Evolutionary conservation across 1,140 invertebrate species (phyloP).

Genomic region (Saccostrea echinata): DNA sequence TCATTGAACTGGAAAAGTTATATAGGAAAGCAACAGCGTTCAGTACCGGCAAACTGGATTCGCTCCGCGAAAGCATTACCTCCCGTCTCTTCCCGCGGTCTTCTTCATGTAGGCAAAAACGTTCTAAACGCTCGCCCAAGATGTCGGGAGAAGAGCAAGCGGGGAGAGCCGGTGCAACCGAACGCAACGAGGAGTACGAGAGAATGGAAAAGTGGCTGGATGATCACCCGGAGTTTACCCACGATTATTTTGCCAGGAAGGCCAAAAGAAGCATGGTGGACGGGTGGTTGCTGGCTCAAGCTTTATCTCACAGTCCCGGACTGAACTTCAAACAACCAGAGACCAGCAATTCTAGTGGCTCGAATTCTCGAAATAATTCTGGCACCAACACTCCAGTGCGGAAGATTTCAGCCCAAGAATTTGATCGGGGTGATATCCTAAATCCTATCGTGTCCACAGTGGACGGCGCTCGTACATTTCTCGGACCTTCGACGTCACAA

Average conservation of each 20-base stretch:
- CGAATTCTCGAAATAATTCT: conserved; percentile 77
- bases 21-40: conserved; percentile 24
- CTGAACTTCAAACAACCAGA: conserved; percentile 61
- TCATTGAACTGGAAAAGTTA: conserved; percentile 44
- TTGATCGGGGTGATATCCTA: conserved; percentile 92
- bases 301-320: conserved; percentile 88
- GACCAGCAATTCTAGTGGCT: conserved; percentile 80
- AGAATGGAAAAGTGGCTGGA: conserved; percentile 89
- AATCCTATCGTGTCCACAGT: conserved; percentile 94
- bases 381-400: conserved; percentile 87
- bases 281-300: conserved; percentile 87
- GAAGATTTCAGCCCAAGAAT: conserved; percentile 97
- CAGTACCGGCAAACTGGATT: conserved; percentile 67
- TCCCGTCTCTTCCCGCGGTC: conserved; percentile 55
- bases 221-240: conserved; percentile 96
- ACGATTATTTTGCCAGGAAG: conserved; percentile 97
- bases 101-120: conserved; percentile 45
- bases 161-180: conserved; percentile 44
- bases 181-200: conserved; percentile 70
- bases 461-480: conserved; percentile 93
- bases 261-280: conserved; percentile 94
- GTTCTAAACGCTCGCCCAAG: conserved; percentile 48
- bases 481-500: conserved; percentile 80
- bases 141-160: conserved; percentile 51
- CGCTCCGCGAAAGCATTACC: conserved; percentile 63